phyloP scores from a whole-genome alignment of 2,113 vertebrate genomes.

The Protobothrops flavoviridis region DNA sequence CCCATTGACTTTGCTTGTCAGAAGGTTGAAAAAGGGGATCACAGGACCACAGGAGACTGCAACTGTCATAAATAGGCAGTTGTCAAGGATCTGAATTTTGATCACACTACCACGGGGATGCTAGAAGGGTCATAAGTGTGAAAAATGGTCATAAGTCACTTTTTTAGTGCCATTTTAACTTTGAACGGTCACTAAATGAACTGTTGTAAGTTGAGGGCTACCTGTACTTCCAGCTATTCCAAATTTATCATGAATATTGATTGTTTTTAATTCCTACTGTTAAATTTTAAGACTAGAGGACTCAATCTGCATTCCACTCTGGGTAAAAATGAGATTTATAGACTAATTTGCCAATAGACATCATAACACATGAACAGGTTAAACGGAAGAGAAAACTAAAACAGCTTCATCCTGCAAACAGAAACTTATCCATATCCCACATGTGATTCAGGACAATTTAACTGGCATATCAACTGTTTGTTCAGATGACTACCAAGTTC shows the following conservation, averaged over 20 bases:
- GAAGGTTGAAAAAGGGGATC: background rate
- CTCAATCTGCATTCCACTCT: background rate
- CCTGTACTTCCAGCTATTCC: background rate
- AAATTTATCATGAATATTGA: background rate
- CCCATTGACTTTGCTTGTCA: background rate
- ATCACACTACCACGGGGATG: background rate
- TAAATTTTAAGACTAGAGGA: background rate
- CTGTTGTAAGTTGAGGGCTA: background rate
- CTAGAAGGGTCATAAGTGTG: background rate
- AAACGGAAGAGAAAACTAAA: background rate
- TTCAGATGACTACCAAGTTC: background rate
- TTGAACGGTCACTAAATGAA: background rate
- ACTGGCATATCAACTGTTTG: background rate
- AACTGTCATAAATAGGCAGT: background rate
- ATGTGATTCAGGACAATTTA: background rate
- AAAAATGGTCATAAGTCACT: background rate
- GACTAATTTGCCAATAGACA: background rate
- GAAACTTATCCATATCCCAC: background rate
- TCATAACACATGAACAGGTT: background rate
- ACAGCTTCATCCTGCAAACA: background rate
- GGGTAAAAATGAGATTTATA: background rate
- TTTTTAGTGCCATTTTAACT: background rate
- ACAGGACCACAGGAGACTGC: background rate
- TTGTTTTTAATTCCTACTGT: background rate
- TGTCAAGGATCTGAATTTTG: background rate